Evolutionary conservation across 2,797 vertebrate genomes (phyloP).

Genomic region (Nasua narica): DNA sequence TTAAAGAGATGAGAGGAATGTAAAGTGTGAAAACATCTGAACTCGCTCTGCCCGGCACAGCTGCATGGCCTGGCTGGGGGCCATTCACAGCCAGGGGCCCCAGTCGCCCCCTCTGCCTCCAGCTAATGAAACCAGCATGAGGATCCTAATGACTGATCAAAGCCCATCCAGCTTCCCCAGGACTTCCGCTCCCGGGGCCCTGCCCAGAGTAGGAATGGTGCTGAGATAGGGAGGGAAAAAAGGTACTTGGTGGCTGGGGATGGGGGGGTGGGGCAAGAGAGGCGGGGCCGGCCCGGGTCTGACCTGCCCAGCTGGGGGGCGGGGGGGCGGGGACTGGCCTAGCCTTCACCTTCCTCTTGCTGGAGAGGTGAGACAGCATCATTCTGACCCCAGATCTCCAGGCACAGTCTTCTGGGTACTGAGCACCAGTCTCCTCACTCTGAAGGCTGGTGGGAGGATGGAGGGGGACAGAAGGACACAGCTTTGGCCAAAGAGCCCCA

Average conservation of each 20-base stretch:
- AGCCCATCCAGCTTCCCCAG: conserved; percentile 35
- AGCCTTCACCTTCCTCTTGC: background rate
- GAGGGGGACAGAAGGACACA: background rate
- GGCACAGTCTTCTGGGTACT: background rate
- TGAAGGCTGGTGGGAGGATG: background rate
- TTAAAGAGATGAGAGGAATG: conserved; percentile 76
- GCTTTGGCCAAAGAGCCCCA: background rate
- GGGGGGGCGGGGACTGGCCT: too few species aligned
- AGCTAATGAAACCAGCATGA: conserved; percentile 69
- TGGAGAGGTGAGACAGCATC: background rate
- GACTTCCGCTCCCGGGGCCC: background rate
- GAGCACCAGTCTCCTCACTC: background rate
- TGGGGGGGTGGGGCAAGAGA: background rate
- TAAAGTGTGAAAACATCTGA: conserved; percentile 74
- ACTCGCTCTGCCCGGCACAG: background rate
- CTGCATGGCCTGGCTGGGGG: conserved; percentile 43
- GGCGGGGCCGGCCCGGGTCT: background rate
- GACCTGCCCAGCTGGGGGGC: fast-evolving
- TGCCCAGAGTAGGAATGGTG: background rate
- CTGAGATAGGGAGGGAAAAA: background rate
- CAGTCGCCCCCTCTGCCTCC: background rate
- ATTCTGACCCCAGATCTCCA: background rate
- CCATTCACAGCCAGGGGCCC: conserved; percentile 56
- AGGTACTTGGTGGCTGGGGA: too few species aligned
- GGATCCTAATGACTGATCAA: conserved; percentile 70